Conservation (phyloP, 2,113 vertebrate species). For the Rhinopomastus cyanomelas region DNA sequence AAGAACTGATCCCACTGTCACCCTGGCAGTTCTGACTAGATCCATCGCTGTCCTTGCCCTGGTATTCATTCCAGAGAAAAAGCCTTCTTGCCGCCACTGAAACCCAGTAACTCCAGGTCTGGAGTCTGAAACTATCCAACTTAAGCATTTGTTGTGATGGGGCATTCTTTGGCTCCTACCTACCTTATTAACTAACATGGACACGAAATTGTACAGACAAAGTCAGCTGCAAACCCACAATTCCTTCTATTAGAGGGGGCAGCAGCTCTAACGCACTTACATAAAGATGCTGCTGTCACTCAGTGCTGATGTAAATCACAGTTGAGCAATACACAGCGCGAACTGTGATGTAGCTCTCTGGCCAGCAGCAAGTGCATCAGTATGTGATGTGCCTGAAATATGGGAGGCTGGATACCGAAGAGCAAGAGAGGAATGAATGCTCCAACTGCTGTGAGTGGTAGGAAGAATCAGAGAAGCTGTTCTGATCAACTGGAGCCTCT, state of each 20-base stretch:
- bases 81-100: not conserved
- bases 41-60: not conserved
- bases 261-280: not conserved
- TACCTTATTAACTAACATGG: not conserved
- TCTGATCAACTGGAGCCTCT: not conserved
- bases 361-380: not conserved
- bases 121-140: not conserved
- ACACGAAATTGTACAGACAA: not conserved
- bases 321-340: not conserved
- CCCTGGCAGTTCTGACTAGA: not conserved
- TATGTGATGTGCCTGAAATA: not conserved
- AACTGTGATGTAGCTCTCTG: not conserved
- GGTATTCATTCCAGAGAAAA: not conserved
- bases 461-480: not conserved
- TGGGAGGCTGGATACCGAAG: accelerated
- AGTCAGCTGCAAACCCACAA: not conserved
- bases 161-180: not conserved
- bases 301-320: not conserved
- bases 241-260: not conserved
- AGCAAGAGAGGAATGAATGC: not conserved
- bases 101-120: not conserved
- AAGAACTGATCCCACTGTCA: not conserved
- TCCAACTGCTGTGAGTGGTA: not conserved
- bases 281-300: not conserved
- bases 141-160: not conserved